phyloP scores from a whole-genome alignment of 64 coral and sea anemone genomes.

The Montipora sp. region DNA sequence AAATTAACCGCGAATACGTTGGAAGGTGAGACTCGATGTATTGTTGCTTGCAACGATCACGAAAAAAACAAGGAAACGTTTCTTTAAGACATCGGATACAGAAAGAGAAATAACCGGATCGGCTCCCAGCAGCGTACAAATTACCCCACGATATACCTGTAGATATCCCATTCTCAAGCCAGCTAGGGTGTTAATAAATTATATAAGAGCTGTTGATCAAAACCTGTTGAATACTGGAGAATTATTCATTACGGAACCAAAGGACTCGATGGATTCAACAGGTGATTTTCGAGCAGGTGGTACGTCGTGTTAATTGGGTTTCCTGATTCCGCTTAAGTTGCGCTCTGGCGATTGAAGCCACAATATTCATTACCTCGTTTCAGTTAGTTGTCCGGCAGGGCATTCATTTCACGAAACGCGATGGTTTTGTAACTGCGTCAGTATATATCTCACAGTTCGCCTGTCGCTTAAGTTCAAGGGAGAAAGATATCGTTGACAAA shows the following conservation, averaged over 20 bases:
- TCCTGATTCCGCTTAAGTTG: not conserved
- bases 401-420: too few species aligned
- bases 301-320: not conserved
- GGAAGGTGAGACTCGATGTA: not conserved
- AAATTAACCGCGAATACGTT: too few species aligned
- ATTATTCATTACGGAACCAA: constrained; percentile 38
- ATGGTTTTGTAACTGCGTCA: too few species aligned
- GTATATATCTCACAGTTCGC: too few species aligned
- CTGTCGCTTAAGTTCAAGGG: too few species aligned
- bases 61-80: not conserved
- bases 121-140: constrained; percentile 1
- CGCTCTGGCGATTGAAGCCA: constrained; percentile 34
- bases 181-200: constrained; percentile 27
- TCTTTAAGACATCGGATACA: not conserved
- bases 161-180: not conserved
- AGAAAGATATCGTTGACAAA: too few species aligned
- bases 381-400: not conserved
- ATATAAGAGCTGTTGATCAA: constrained; percentile 30
- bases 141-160: constrained; percentile 4
- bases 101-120: not conserved
- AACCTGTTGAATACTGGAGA: constrained; percentile 28
- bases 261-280: constrained; percentile 21
- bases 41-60: not conserved
- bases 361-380: not conserved
- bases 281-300: constrained; percentile 15